These are phyloP conservation scores for Phania funesta DNA, from an alignment of 2,888 invertebrate species.

Conservation along the genomic window DNA sequence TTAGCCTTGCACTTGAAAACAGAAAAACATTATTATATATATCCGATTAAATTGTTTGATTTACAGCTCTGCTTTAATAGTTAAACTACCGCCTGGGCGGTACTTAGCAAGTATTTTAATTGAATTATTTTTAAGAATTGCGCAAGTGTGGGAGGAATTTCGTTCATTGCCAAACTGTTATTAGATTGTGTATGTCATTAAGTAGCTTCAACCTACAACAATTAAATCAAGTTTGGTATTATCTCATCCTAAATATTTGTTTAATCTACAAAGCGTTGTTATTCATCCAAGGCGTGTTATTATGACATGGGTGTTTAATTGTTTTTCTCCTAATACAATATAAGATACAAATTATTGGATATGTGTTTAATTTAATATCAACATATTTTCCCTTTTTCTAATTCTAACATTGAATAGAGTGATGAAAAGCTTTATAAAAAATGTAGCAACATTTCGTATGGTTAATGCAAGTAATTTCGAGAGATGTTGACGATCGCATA, in stretches of 20 bases:
- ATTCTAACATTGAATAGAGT: too few relatives aligned
- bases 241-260: slow-evolving; percentile 11
- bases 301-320: slow-evolving; percentile 41
- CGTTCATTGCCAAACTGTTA: slow-evolving; percentile 5
- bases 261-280: background rate
- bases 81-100: too few relatives aligned
- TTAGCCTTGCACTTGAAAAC: too few relatives aligned
- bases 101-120: too few relatives aligned
- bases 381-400: too few relatives aligned
- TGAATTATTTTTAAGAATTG: background rate
- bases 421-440: too few relatives aligned
- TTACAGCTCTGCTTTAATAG: slow-evolving; percentile 39
- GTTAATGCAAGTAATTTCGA: too few relatives aligned
- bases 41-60: slow-evolving; percentile 29
- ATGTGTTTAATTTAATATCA: background rate
- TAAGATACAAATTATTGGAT: slow-evolving; percentile 26
- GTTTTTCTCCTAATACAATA: slow-evolving; percentile 7
- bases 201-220: slow-evolving; percentile 19
- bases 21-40: too few relatives aligned
- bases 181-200: slow-evolving; percentile 18
- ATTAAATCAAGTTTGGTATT: slow-evolving; percentile 20
- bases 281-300: slow-evolving; percentile 15
- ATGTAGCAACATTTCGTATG: too few relatives aligned
- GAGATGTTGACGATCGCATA: too few relatives aligned
- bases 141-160: background rate